Base-by-base conservation (phyloP, 2,797 vertebrate genomes). In the Artibeus jamaicensis region DNA sequence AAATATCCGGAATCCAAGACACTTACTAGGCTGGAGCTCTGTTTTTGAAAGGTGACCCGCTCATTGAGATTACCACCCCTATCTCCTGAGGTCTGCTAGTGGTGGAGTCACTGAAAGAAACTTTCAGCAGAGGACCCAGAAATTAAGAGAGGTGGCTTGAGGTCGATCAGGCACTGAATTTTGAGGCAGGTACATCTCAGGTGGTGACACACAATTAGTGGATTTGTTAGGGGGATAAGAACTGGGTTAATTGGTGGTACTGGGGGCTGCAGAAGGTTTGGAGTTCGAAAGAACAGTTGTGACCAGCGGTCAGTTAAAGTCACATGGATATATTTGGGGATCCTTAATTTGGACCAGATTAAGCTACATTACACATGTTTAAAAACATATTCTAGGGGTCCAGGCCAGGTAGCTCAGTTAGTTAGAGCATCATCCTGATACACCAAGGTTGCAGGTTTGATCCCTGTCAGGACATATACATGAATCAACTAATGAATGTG, bases 341-440 rank as follows among this genome's bases (percentile, higher is more conserved):
- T 96, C 95, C 95, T 98, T 98, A 96, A 98, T 67, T 5, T 96
- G 96, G 96, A 97, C 96, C 97, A 98, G 96, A 97, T 94, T 97
- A 97, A 98, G 86, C 88, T 74, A 70, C 74, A 96, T 95, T 89
- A 29, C 92, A 86, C 86, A 93, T 91, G n/a, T n/a, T 65, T 65
- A 65, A 65, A 65, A n/a, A 65, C 62, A 65, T 65, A 65, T 16
- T 65, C 14, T n/a, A 65, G 62, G 62, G 15, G 32, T n/a, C 62
- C 62, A 15, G 62, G 62, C 62, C 12, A 29, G 32, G 32, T 65
- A 65, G 62, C 62, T 65, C 29, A 65, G 62, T n/a, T n/a, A 12
- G 62, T n/a, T 65, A 65, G 14, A 65, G 62, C 14, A 1, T n/a
- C 15, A 8, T 32, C 32, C 62, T 65, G 62, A n/a, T n/a, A 65